These are phyloP conservation scores for Poeciliopsis paucimaculata DNA, from an alignment of 2,797 vertebrate genomes.

Conservation along the genomic window DNA sequence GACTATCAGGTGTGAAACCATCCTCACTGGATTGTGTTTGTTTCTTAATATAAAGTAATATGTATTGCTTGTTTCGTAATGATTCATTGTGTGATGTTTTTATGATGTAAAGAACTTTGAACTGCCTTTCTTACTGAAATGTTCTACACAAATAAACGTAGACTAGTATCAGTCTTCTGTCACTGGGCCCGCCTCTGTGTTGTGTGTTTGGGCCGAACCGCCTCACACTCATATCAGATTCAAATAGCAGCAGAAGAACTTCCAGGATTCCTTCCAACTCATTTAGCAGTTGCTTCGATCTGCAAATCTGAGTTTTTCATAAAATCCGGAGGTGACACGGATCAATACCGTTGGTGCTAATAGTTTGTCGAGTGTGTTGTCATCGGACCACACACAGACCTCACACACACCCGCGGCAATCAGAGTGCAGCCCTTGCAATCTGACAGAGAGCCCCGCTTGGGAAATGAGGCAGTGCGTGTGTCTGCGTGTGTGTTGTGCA, in stretches of 20 bases:
- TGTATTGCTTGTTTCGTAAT: neutral
- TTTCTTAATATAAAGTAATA: neutral
- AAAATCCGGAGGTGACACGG: slow-evolving; percentile 39
- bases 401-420: slow-evolving; percentile 46
- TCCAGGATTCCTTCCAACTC: slow-evolving; percentile 27
- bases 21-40: neutral
- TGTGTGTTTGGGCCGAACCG: neutral
- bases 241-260: slow-evolving; percentile 28
- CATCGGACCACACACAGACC: slow-evolving; percentile 61
- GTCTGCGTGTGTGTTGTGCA: neutral
- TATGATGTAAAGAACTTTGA: no score
- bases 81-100: no score
- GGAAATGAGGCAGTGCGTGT: slow-evolving; percentile 46
- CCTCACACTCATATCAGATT: neutral
- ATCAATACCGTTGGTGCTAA: slow-evolving; percentile 39
- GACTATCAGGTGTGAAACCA: neutral
- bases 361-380: slow-evolving; percentile 31
- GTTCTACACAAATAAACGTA: no score
- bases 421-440: slow-evolving; percentile 49
- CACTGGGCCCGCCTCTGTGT: neutral
- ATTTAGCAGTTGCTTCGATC: slow-evolving; percentile 18
- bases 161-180: neutral
- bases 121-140: no score
- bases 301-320: slow-evolving; percentile 42
- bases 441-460: slow-evolving; percentile 49